Evolutionary conservation across 2,888 invertebrate genomes (phyloP).

Genomic region (Nebria salina): DNA sequence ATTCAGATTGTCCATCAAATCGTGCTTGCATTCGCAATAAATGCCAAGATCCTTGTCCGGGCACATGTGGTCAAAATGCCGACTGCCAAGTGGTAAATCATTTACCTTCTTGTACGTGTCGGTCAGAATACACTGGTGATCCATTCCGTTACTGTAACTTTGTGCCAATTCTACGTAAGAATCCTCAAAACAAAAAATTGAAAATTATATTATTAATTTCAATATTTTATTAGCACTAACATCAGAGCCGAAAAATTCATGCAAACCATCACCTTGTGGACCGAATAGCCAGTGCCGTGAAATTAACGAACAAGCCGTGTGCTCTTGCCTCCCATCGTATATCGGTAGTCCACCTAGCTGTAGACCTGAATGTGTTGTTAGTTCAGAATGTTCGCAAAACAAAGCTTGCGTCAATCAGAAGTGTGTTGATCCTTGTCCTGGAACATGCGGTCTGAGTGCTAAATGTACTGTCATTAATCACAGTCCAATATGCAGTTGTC

Average conservation of each 20-base stretch:
- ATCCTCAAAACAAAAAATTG: conserved; percentile 1
- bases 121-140: conserved; percentile 72
- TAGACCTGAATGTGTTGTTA: conserved; percentile 65
- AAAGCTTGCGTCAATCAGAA: conserved; percentile 67
- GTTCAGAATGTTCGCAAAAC: conserved; percentile 66
- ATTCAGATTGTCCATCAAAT: conserved; percentile 77
- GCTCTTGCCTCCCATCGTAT: conserved; percentile 65
- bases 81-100: conserved; percentile 78
- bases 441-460: conserved; percentile 67
- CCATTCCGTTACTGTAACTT: conserved; percentile 62
- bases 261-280: conserved; percentile 77
- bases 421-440: conserved; percentile 67
- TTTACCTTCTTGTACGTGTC: conserved; percentile 74
- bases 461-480: conserved; percentile 68
- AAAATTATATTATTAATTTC: neutral
- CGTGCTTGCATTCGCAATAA: conserved; percentile 78
- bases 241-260: conserved; percentile 63
- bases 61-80: conserved; percentile 78
- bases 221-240: conserved; percentile 54
- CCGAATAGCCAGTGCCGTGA: conserved; percentile 75
- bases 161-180: conserved; percentile 59
- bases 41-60: conserved; percentile 80
- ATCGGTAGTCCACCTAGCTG: conserved; percentile 65
- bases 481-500: conserved; percentile 69
- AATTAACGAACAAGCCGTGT: conserved; percentile 68